phyloP scores from a whole-genome alignment of 1,140 invertebrate genomes.

The Brachionus asplanchnoidis region DNA sequence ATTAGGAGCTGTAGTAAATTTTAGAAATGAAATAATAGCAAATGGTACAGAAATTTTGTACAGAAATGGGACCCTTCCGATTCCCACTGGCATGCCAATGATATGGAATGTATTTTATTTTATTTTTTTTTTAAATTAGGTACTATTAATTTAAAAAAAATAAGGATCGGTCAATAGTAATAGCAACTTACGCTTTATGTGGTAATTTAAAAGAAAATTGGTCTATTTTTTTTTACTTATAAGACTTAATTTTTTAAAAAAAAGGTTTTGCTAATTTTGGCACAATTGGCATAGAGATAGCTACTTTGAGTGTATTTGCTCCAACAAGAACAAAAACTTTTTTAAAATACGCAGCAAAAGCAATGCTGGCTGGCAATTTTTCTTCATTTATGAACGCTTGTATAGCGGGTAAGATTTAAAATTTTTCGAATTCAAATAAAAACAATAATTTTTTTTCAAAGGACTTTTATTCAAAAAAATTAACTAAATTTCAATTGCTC shows the following conservation, averaged over 20 bases:
- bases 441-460: not conserved
- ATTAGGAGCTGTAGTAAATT: constrained; percentile 17
- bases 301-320: constrained; percentile 70
- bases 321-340: constrained; percentile 69
- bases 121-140: not conserved
- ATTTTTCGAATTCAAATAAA: not conserved
- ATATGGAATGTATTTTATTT: constrained; percentile 30
- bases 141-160: not conserved
- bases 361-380: constrained; percentile 73
- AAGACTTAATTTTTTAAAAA: not conserved
- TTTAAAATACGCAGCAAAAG: constrained; percentile 66
- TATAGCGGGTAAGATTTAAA: constrained; percentile 67
- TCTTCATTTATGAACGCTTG: constrained; percentile 85
- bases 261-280: constrained; percentile 84
- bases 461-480: constrained; percentile 36
- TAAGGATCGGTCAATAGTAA: constrained; percentile 64
- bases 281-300: constrained; percentile 81
- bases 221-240: too few relatives aligned
- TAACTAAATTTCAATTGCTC: not conserved
- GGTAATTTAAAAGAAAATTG: constrained; percentile 49
- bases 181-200: constrained; percentile 87
- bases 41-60: constrained; percentile 7
- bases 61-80: not conserved
- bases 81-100: constrained; percentile 15
- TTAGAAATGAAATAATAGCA: constrained; percentile 15